Percentiles rank a stretch among this genome's conserved stretches.
Conservation (phyloP, 2,113 vertebrate species). For the Apaloderma vittatum region DNA sequence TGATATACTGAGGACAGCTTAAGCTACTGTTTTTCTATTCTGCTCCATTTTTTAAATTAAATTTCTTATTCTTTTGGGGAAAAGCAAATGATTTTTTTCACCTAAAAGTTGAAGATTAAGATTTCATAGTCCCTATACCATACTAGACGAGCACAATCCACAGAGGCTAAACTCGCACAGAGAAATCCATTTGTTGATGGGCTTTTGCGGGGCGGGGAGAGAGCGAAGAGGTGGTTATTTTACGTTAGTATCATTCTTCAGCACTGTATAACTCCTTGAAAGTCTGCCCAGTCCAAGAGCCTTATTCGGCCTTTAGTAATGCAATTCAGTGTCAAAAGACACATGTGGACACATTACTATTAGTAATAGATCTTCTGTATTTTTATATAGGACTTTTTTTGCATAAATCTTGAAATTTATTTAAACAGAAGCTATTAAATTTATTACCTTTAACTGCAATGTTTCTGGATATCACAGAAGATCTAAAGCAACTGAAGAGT, state of each 20-base stretch:
- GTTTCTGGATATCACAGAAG: neutral
- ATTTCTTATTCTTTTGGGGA: neutral
- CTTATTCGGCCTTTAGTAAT: conserved; percentile 8
- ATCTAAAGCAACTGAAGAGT: conserved; percentile 28
- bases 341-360: neutral
- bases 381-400: conserved; percentile 28
- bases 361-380: conserved; percentile 30
- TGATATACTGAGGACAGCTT: conserved; percentile 40
- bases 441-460: too few species aligned
- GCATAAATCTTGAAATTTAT: conserved; percentile 47
- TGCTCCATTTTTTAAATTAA: conserved; percentile 22
- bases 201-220: accelerated
- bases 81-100: neutral
- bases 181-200: neutral
- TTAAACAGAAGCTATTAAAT: conserved; percentile 19
- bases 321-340: conserved; percentile 39
- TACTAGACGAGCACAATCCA: neutral
- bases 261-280: neutral
- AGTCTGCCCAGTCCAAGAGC: neutral
- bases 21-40: conserved; percentile 56
- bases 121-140: neutral
- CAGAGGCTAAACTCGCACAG: neutral
- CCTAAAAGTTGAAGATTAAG: neutral
- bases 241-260: conserved; percentile 14
- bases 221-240: neutral